phyloP scores from a whole-genome alignment of 2,888 invertebrate species.

The Metacarcinus magister region DNA sequence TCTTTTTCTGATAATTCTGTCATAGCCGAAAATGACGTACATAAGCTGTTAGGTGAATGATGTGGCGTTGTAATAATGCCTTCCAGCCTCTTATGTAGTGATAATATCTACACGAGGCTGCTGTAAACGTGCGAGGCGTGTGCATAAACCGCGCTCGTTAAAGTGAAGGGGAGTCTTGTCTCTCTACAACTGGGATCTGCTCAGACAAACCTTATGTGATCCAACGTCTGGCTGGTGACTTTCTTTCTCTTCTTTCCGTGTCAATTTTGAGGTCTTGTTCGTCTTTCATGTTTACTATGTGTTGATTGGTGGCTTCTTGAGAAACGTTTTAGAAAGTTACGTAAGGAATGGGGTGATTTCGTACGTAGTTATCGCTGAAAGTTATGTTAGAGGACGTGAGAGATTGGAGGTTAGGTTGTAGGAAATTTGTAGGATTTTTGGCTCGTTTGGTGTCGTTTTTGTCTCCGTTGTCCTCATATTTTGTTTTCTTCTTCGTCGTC shows the following conservation, averaged over 20 bases:
- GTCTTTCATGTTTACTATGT: background rate
- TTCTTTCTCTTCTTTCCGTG: background rate
- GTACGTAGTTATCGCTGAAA: background rate
- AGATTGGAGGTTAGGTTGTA: background rate
- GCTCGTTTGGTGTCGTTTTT: background rate
- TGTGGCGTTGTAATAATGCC: constrained; percentile 5
- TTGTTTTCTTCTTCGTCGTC: no score
- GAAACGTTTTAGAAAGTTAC: background rate
- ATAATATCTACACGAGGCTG: background rate
- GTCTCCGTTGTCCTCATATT: background rate
- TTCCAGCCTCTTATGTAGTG: background rate
- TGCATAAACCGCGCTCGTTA: constrained; percentile 33
- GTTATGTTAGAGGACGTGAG: background rate
- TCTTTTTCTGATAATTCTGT: background rate
- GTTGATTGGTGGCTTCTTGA: background rate
- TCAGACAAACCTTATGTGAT: background rate
- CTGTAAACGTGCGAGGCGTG: background rate
- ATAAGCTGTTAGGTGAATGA: background rate
- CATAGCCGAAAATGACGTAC: background rate
- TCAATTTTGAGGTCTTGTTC: background rate
- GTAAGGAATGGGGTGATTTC: no score
- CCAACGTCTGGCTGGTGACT: background rate
- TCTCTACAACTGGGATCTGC: background rate
- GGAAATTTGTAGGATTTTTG: background rate
- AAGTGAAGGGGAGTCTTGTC: background rate